Evolutionary conservation across 2,113 vertebrate species (phyloP).

Genomic region (Hypocryptadius cinnamomeus): DNA sequence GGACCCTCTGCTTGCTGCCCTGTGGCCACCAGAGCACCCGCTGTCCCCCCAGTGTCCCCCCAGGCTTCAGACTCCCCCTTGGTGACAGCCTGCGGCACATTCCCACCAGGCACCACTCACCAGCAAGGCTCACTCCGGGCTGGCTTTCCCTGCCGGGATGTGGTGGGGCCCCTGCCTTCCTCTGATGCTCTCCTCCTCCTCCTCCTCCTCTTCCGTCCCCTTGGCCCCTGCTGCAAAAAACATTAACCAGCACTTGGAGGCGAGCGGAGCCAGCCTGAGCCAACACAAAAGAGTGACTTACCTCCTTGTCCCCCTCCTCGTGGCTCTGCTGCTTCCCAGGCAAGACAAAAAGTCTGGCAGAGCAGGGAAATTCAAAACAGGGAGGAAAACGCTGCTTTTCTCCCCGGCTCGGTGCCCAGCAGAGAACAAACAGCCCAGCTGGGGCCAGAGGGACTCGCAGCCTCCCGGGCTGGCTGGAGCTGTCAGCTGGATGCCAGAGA

Average conservation of each 20-base stretch:
- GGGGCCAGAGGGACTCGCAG: not conserved
- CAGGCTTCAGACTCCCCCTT: not conserved
- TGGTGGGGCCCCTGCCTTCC: not conserved
- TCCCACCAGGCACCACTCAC: not conserved
- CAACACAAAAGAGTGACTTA: fast-evolving
- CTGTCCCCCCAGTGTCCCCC: not conserved
- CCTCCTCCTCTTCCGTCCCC: not conserved
- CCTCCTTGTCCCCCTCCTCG: not conserved
- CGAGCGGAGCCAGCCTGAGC: not conserved
- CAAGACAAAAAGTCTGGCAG: not conserved
- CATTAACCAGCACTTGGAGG: not conserved
- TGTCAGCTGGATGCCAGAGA: slow-evolving; percentile 13
- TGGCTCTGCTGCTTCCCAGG: not conserved
- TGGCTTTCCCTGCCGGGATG: not conserved
- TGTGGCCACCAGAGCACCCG: not conserved
- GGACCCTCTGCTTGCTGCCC: not conserved
- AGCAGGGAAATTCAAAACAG: not conserved
- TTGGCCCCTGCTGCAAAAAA: not conserved
- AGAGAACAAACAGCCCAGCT: not conserved
- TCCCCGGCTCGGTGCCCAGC: not conserved
- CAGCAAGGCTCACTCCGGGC: not conserved
- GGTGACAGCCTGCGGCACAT: not conserved
- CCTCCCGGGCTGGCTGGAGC: not conserved
- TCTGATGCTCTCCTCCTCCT: not conserved
- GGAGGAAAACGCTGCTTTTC: not conserved